Conservation (phyloP, 2,113 vertebrate genomes). For the Platichthys stellatus region DNA sequence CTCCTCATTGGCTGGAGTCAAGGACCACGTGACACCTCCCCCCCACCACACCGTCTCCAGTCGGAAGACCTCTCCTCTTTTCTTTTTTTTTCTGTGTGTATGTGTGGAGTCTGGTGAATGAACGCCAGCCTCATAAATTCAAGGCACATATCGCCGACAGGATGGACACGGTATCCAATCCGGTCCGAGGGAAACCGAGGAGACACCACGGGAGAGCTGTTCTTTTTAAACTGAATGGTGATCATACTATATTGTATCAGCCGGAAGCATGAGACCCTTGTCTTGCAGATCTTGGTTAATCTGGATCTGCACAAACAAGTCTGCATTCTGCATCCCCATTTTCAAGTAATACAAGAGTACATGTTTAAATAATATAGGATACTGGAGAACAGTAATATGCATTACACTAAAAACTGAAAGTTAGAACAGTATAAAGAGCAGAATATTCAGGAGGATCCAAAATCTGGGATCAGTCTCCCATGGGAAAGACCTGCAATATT, state of each 20-base stretch:
- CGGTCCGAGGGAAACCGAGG: neutral
- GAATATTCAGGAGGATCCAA: neutral
- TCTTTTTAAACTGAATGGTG: neutral
- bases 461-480: neutral
- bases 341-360: too few species aligned
- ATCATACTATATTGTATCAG: neutral
- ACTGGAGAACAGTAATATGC: too few species aligned
- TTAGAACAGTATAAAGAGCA: too few species aligned
- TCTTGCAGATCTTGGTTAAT: neutral
- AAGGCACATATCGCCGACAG: conserved; percentile 10
- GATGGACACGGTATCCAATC: neutral
- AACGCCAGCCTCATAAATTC: conserved; percentile 20
- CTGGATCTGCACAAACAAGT: neutral
- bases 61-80: conserved; percentile 31
- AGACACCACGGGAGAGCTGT: neutral
- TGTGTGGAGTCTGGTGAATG: conserved; percentile 56
- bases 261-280: neutral
- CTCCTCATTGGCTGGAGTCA: conserved; percentile 62
- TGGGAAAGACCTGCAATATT: too few species aligned
- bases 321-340: too few species aligned
- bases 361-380: neutral
- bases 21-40: conserved; percentile 58
- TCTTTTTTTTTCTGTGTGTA: neutral
- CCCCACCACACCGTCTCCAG: conserved; percentile 16
- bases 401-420: too few species aligned